Base-by-base conservation (phyloP, 2,888 invertebrate genomes). In the Tortricodes alternella region DNA sequence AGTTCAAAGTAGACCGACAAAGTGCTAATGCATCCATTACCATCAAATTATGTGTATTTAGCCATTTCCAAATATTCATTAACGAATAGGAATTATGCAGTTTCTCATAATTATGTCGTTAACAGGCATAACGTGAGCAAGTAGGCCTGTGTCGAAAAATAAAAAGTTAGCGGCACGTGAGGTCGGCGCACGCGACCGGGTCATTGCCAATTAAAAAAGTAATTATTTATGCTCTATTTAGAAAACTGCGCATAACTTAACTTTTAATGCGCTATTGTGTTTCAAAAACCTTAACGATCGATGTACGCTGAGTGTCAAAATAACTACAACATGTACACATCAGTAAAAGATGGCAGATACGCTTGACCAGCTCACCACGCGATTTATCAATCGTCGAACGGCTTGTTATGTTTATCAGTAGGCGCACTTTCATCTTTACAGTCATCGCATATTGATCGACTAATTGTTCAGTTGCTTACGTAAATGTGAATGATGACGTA, bases 191-290 rank as follows among this genome's bases (percentile, higher is more conserved):
- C 64, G 63, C 55, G 48, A 57, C 56, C 56, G 66, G 78, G 78
- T 81, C 78, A 82, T 66, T 81, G 77, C 74, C 80, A 62, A 56
- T 62, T 63, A 63, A 64, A 58, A 61, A 63, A 65, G 66, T 67
- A 61, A 63, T 68, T 35, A 34, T 59, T 70, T 71, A 57, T 75
- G 73, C 70, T 78, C 78, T 71, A 72, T 77, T 76, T 72, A 49
- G 24, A 41, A 65, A 70, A 68, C 62, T 60, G 66, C 66, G 51
- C n/a, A 46, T 49, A 46, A 52, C 46, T n/a, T n/a, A n/a, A n/a
- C n/a, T n/a, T n/a, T n/a, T n/a, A n/a, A n/a, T n/a, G n/a, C n/a
- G n/a, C n/a, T n/a, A n/a, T n/a, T n/a, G n/a, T n/a, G n/a, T n/a
- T n/a, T n/a, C n/a, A n/a, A n/a, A n/a, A n/a, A n/a, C n/a, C n/a